Evolutionary conservation across 2,797 vertebrate species (phyloP).

Genomic region (Antennarius maculatus): DNA sequence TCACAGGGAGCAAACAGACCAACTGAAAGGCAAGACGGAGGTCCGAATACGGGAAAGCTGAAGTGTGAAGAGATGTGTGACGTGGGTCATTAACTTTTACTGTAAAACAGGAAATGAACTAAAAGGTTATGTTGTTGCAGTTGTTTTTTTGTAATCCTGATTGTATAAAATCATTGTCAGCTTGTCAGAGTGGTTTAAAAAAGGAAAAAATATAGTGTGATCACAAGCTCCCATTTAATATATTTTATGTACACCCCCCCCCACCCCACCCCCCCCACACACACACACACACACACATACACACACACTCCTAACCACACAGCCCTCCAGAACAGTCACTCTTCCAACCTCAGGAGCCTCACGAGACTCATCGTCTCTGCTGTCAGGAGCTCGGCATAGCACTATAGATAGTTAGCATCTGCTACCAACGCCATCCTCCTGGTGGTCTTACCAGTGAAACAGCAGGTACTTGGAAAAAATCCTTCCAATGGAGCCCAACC

Average conservation of each 20-base stretch:
- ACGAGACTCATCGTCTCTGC: conserved; percentile 43
- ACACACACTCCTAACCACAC: conserved; percentile 28
- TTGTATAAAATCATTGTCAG: no score
- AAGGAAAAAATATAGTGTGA: conserved; percentile 6
- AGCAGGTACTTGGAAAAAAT: conserved; percentile 63
- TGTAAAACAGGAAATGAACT: no score
- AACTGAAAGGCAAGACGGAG: no score
- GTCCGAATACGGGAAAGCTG: no score
- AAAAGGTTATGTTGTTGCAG: no score
- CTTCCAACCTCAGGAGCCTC: conserved; percentile 55
- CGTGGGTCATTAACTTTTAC: no score
- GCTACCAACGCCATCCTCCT: conserved; percentile 59
- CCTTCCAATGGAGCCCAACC: conserved; percentile 62
- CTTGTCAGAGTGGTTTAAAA: no score
- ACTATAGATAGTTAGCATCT: conserved; percentile 65
- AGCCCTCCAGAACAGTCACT: conserved; percentile 60
- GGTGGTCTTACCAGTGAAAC: conserved; percentile 43
- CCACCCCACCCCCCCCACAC: not conserved
- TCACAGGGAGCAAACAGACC: no score
- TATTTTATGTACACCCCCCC: conserved; percentile 28
- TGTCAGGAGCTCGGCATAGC: conserved; percentile 54
- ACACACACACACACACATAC: no score
- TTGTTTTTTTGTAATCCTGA: no score
- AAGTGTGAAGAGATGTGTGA: no score
- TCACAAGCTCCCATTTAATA: conserved; percentile 12